These are phyloP conservation scores for Notodonta ziczac DNA, from an alignment of 2,888 invertebrate species.

Conservation along the genomic window DNA sequence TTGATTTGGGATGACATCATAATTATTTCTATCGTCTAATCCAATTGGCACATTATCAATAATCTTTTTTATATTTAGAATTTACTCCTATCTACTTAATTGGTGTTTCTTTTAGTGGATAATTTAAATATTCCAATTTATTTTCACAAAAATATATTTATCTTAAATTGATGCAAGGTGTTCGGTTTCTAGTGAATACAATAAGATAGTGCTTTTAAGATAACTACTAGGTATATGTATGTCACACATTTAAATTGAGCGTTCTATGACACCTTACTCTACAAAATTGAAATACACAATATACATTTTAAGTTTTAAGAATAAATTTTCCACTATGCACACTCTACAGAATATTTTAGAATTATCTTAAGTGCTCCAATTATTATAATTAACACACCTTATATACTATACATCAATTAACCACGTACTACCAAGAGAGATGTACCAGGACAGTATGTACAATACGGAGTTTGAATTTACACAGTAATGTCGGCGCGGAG, in stretches of 20 bases:
- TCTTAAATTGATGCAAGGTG: constrained; percentile 26
- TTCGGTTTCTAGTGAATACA: constrained; percentile 25
- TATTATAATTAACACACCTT: background rate
- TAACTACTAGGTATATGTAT: constrained; percentile 21
- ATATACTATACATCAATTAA: constrained; percentile 30
- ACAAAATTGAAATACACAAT: constrained; percentile 37
- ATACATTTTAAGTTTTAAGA: constrained; percentile 25
- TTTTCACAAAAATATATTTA: constrained; percentile 55
- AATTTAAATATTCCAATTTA: constrained; percentile 31
- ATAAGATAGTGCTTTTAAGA: constrained; percentile 29
- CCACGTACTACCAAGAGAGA: constrained; percentile 37
- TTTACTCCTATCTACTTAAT: constrained; percentile 37
- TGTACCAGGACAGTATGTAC: constrained; percentile 30
- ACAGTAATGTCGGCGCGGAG: constrained; percentile 41
- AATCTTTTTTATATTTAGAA: constrained; percentile 21
- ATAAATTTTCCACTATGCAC: constrained; percentile 23
- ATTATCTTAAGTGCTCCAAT: constrained; percentile 15
- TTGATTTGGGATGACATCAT: background rate
- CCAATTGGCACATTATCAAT: constrained; percentile 27
- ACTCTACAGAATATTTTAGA: constrained; percentile 27
- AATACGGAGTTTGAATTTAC: constrained; percentile 36
- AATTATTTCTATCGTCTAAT: constrained; percentile 4
- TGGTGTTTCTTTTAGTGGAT: constrained; percentile 43
- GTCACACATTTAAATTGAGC: constrained; percentile 65
- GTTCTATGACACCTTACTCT: constrained; percentile 51